phyloP scores from a whole-genome alignment of 1,140 invertebrate genomes.

The Sitodiplosis mosellana region DNA sequence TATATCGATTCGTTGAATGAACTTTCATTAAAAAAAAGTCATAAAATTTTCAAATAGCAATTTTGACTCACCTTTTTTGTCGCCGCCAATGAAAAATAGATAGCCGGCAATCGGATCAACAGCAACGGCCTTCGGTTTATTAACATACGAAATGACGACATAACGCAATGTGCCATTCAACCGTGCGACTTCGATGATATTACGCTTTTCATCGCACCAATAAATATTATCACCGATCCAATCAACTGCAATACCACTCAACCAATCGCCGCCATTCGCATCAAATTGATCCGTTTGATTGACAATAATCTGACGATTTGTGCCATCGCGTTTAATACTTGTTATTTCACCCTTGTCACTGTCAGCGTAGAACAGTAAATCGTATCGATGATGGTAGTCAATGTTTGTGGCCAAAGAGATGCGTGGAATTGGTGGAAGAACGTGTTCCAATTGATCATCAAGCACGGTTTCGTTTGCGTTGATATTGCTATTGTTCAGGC shows the following conservation, averaged over 20 bases:
- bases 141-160: constrained; percentile 52
- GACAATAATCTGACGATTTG: constrained; percentile 35
- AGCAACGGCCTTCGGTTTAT: constrained; percentile 45
- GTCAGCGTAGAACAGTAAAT: constrained; percentile 67
- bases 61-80: constrained; percentile 22
- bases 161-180: constrained; percentile 63
- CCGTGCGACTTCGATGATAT: constrained; percentile 67
- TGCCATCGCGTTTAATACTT: constrained; percentile 59
- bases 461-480: background rate
- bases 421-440: constrained; percentile 58
- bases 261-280: constrained; percentile 19
- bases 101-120: constrained; percentile 41
- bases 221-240: constrained; percentile 77
- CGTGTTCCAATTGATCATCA: constrained; percentile 12
- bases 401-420: constrained; percentile 55
- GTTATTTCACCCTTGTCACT: constrained; percentile 52
- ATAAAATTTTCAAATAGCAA: no score
- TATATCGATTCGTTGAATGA: no score
- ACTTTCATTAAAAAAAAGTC: no score
- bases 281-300: constrained; percentile 30
- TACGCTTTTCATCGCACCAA: constrained; percentile 74
- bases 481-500: constrained; percentile 18
- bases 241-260: constrained; percentile 51
- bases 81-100: constrained; percentile 71
- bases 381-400: constrained; percentile 50